phyloP scores from a whole-genome alignment of 2,888 invertebrate genomes.

The Nephrocerus scutellatus region DNA sequence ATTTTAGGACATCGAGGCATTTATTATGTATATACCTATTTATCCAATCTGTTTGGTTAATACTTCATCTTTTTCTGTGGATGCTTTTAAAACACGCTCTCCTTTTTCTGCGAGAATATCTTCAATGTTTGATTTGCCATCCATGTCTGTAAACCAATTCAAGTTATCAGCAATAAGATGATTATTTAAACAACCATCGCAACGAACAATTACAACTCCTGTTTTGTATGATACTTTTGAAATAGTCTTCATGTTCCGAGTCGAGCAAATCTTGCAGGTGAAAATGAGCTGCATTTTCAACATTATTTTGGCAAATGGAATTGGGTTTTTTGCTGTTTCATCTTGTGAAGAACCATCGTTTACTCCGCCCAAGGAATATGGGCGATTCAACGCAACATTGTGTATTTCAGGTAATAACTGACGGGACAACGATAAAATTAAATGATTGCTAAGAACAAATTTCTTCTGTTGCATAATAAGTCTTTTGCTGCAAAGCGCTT shows the following conservation, averaged over 20 bases:
- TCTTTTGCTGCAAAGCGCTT: too few relatives aligned
- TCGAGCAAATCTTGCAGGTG: conserved; percentile 83
- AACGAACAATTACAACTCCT: conserved; percentile 88
- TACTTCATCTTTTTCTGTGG: too few relatives aligned
- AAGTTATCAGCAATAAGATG: conserved; percentile 96
- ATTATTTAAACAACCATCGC: conserved; percentile 78
- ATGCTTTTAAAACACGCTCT: conserved; percentile 66
- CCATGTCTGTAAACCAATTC: conserved; percentile 82
- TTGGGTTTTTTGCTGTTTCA: conserved; percentile 6
- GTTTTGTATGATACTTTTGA: conserved; percentile 77
- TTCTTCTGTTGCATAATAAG: too few relatives aligned
- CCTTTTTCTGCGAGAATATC: conserved; percentile 82
- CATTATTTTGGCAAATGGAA: conserved; percentile 34
- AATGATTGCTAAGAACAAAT: too few relatives aligned
- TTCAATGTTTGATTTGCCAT: conserved; percentile 79
- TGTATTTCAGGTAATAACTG: too few relatives aligned
- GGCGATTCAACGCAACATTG: too few relatives aligned
- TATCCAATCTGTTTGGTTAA: too few relatives aligned
- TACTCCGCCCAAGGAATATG: too few relatives aligned
- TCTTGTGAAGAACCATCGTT: too few relatives aligned
- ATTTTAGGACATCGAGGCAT: too few relatives aligned
- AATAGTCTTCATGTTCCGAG: conserved; percentile 70
- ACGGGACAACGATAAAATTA: too few relatives aligned
- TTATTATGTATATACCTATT: too few relatives aligned
- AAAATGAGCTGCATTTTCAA: conserved; percentile 67